Evolutionary conservation across 2,888 invertebrate genomes (phyloP), one percentile per base, ranked within the genome.

Genomic region (Sericinus montela): DNA sequence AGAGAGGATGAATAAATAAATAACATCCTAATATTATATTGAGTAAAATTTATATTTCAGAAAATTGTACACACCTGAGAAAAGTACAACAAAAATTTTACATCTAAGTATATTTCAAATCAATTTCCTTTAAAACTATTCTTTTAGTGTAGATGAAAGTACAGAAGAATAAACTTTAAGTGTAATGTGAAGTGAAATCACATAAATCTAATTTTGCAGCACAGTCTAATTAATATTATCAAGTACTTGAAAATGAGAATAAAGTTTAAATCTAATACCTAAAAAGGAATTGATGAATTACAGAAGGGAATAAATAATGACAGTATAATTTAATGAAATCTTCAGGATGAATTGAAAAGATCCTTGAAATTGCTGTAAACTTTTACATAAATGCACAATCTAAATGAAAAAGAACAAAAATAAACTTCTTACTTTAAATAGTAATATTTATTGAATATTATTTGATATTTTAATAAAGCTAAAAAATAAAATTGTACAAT

Each of bases 401-500:
- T 67, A 71, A 63, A 61, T 56, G 62, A 75, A 73, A 75, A 49
- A 48, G 34, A 83, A 84, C 72, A 68, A 79, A 80, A 80, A 75
- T 80, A 78, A 80, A 80, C 67, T 57, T 79, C 76, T 81, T 78
- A 78, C 63, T 80, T 80, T 75, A 76, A 77, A 83, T 81, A 83
- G 77, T 78, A 78, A 80, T 82, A 83, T 85, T 86, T 81, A 83
- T 81, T 83, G 80, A 83, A 81, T 81, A 84, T 77, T 75, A 81
- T 79, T 75, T 81, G 83, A 80, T 73, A 77, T 72, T 75, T 78
- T 75, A 78, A 83, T 77, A 80, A 80, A 80, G 81, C 81, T 84
- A 85, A 79, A 80, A 83, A 83, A 82, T 82, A 81, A 84, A 85
- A 82, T 85, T 87, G 86, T 87, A 86, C 87, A 86, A 84, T 83